Evolutionary conservation across 2,888 invertebrate genomes (phyloP).

Genomic region (Microctonus aethiopoides): DNA sequence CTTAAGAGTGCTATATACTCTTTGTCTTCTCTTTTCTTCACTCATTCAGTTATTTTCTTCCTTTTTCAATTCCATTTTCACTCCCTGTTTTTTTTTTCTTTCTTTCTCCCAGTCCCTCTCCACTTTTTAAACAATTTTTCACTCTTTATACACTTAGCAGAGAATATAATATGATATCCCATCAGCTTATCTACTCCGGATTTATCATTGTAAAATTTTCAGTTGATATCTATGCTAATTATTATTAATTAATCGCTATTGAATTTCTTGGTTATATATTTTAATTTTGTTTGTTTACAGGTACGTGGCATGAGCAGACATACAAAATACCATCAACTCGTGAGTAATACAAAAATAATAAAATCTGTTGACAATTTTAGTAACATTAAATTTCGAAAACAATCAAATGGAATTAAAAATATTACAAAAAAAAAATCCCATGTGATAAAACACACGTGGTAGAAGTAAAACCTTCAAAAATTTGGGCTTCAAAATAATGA

Average conservation of each 20-base stretch:
- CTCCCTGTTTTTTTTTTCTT: conserved; percentile 16
- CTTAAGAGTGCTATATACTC: conserved; percentile 46
- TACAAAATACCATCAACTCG: not conserved
- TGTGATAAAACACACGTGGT: too few relatives aligned
- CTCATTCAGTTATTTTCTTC: not conserved
- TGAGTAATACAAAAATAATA: not conserved
- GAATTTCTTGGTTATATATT: not conserved
- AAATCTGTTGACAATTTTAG: too few relatives aligned
- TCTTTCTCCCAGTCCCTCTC: conserved; percentile 6
- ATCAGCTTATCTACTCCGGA: conserved; percentile 49
- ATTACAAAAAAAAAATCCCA: too few relatives aligned
- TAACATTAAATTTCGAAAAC: too few relatives aligned
- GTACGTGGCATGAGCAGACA: not conserved
- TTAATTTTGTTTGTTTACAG: not conserved
- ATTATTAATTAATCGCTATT: not conserved
- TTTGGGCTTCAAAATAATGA: too few relatives aligned
- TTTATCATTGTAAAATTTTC: conserved; percentile 44
- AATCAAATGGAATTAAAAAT: too few relatives aligned
- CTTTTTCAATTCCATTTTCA: not conserved
- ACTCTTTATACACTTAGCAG: conserved; percentile 32
- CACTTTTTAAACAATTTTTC: conserved; percentile 39
- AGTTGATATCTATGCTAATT: conserved; percentile 19
- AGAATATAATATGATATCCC: conserved; percentile 29
- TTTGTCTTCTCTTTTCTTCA: conserved; percentile 25
- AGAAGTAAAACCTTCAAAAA: too few relatives aligned